Conservation (phyloP, 2,888 invertebrate genomes). For the Eilema depressum region DNA sequence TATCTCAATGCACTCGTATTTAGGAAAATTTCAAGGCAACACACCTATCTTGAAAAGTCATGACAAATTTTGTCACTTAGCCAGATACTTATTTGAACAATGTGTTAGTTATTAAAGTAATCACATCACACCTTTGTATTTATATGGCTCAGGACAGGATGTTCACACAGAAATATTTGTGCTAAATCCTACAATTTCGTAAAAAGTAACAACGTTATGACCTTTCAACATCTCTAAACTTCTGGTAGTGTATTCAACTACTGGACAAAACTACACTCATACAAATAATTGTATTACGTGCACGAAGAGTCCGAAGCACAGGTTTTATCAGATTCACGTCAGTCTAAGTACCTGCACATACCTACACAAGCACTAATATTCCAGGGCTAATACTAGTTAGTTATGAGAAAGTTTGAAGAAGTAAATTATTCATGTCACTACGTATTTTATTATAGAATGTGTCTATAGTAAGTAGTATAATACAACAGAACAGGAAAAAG, state of each 20-base stretch:
- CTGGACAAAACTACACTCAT: neutral
- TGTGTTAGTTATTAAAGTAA: neutral
- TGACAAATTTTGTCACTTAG: neutral
- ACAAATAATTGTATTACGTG: neutral
- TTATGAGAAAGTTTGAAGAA: neutral
- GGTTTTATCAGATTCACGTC: neutral
- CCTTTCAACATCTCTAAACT: neutral
- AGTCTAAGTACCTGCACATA: too few species aligned
- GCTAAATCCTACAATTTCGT: neutral
- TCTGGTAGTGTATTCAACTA: neutral
- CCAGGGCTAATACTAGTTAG: neutral
- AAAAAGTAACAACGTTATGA: neutral
- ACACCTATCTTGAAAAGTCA: neutral
- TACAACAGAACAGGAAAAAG: too few species aligned
- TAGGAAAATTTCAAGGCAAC: neutral
- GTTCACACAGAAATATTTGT: neutral
- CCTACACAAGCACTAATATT: neutral
- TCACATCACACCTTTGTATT: neutral
- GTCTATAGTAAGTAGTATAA: too few species aligned
- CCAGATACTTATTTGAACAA: neutral
- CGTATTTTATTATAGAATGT: too few species aligned
- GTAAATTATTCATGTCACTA: neutral
- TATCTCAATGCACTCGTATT: neutral
- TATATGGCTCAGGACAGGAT: neutral
- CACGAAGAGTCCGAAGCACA: neutral